phyloP scores from a whole-genome alignment of 2,797 vertebrate species.

The Thalassophryne amazonica region DNA sequence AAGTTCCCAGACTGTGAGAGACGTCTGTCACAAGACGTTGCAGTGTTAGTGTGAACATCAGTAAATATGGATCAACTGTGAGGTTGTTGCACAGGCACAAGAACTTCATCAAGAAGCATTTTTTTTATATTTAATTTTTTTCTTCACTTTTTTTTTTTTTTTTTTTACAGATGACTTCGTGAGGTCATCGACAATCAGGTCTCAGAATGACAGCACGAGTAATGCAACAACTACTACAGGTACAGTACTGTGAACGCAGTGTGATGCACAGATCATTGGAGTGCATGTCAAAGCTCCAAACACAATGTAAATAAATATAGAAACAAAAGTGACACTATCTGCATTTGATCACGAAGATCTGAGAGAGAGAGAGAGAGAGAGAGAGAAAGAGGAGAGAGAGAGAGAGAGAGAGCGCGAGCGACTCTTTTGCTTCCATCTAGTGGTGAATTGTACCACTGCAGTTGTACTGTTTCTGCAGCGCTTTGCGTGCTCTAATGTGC shows the following conservation, averaged over 20 bases:
- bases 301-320: too few species aligned
- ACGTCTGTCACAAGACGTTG: too few species aligned
- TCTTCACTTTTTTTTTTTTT: neutral
- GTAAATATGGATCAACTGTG: neutral
- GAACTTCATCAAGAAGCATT: neutral
- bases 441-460: slow-evolving; percentile 10
- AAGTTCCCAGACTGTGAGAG: too few species aligned
- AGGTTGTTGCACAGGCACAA: neutral
- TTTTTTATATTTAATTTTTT: neutral
- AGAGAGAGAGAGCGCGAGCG: too few species aligned
- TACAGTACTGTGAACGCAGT: too few species aligned
- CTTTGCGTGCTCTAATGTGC: neutral
- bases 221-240: slow-evolving; percentile 30
- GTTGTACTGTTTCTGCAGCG: neutral
- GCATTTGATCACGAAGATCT: too few species aligned
- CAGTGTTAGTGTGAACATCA: neutral
- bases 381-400: too few species aligned
- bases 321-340: too few species aligned
- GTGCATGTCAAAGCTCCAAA: neutral
- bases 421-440: slow-evolving; percentile 40
- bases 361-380: too few species aligned
- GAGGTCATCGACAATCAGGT: slow-evolving; percentile 1
- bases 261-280: neutral
- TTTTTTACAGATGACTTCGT: slow-evolving; percentile 10
- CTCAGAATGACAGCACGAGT: slow-evolving; percentile 6